Evolutionary conservation across 2,888 invertebrate species (phyloP), one percentile per base, ranked within the genome.

Genomic region (Lasioglossum leucozonium): DNA sequence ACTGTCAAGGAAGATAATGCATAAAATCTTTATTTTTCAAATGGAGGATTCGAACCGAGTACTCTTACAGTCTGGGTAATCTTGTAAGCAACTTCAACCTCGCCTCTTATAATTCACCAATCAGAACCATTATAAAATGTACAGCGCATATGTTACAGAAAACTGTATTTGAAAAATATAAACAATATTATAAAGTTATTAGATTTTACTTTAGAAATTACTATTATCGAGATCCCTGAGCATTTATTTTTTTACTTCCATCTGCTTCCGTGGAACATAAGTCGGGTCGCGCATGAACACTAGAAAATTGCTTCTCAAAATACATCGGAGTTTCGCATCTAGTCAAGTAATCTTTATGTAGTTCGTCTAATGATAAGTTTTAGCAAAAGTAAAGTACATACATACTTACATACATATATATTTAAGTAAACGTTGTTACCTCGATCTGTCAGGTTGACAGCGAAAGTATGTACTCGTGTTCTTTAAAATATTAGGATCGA

Each of bases 401-500:
- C 8, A 51, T n/a, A 55, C 8, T n/a, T n/a, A 51, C 34, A 2
- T 47, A 16, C 13, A 13, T 16, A 44, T 13, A 16, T 44, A 44
- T 16, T 4, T 4, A 16, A 44, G 4, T 82, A 65, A n/a, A 58
- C 37, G 26, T 18, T 47, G 26, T 69, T 69, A 55, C 11, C 73
- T 78, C 47, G 44, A 30, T 67, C 72, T 86, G 77, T 85, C 79
- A 86, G 22, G 3, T 42, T 85, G 85, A 86, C 82, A 79, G 76
- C 42, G 34, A 65, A 47, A 75, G 37, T 47, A 85, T 85, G 83
- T 79, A 47, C 65, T 73, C 13, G 58, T 76, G 37, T 77, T 65
- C 47, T 65, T 69, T 3, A 34, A 55, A 71, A 44, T 79, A 82
- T 82, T 85, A 76, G 73, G 40, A 30, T 34, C 30, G n/a, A 69